A percentile compares a stretch with the other conserved stretches of the same genome.
Conservation (phyloP, 2,888 invertebrate genomes). For the Tenthredo amoena region DNA sequence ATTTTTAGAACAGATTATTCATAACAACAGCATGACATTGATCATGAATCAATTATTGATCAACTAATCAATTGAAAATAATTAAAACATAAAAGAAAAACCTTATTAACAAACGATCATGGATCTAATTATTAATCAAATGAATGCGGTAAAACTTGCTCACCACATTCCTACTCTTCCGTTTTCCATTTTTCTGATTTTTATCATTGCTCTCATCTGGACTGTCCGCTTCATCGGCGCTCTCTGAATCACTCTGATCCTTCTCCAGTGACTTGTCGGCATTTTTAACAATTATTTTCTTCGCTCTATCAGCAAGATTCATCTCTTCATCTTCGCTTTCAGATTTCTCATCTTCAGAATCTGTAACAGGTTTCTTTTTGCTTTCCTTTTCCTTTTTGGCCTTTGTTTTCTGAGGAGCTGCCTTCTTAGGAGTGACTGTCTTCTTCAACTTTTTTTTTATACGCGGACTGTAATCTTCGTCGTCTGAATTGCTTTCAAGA, state of each 20-base stretch:
- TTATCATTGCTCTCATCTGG: conserved; percentile 30
- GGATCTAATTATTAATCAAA: not conserved
- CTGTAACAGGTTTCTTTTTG: conserved; percentile 13
- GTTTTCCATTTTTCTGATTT: conserved; percentile 45
- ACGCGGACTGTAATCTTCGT: conserved; percentile 72
- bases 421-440: conserved; percentile 49
- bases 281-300: conserved; percentile 55
- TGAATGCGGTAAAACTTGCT: not conserved
- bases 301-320: conserved; percentile 52
- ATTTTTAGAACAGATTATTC: not conserved
- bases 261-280: conserved; percentile 56
- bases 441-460: conserved; percentile 67
- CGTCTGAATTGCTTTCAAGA: conserved; percentile 68
- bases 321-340: conserved; percentile 48
- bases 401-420: conserved; percentile 57
- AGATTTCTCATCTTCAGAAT: conserved; percentile 44
- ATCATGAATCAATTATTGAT: not conserved
- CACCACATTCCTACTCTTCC: conserved; percentile 30
- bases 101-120: not conserved
- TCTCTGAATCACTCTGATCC: conserved; percentile 30
- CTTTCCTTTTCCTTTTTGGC: conserved; percentile 12
- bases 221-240: conserved; percentile 31
- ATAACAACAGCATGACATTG: not conserved
- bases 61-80: too few species aligned
- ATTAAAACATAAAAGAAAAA: too few species aligned